phyloP scores from a whole-genome alignment of 2,888 invertebrate species.

The Brassicogethes aeneus region DNA sequence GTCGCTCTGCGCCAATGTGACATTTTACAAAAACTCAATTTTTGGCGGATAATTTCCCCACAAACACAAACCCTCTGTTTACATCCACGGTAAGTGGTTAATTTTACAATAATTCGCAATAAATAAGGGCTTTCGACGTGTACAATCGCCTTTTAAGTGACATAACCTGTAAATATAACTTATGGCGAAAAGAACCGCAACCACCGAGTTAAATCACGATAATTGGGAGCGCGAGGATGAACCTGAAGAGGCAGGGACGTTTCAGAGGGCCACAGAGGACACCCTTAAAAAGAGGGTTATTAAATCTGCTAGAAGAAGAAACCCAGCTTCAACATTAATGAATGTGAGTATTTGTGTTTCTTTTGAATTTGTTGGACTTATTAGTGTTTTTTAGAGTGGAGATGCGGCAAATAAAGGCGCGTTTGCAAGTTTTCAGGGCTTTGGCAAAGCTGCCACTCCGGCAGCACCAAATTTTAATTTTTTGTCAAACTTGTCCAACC shows the following conservation, averaged over 20 bases:
- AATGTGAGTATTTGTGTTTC: constrained; percentile 7
- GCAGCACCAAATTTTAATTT: constrained; percentile 12
- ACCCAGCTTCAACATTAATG: constrained; percentile 29
- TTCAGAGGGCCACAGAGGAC: constrained; percentile 57
- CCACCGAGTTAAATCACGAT: constrained; percentile 67
- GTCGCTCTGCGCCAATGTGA: too few relatives aligned
- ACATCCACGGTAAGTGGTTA: too few relatives aligned
- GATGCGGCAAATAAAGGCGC: constrained; percentile 45
- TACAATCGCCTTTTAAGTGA: too few relatives aligned
- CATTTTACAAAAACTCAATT: too few relatives aligned
- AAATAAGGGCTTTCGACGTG: too few relatives aligned
- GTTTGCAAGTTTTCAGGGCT: constrained; percentile 63
- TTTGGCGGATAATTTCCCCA: too few relatives aligned
- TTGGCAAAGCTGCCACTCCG: constrained; percentile 43
- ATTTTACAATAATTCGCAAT: too few relatives aligned
- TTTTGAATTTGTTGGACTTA: constrained; percentile 5
- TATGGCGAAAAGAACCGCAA: constrained; percentile 73
- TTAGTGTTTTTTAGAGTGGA: constrained; percentile 24
- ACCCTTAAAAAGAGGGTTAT: constrained; percentile 68
- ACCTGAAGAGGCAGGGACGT: constrained; percentile 66
- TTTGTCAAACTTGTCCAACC: constrained; percentile 12
- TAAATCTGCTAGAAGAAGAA: constrained; percentile 65
- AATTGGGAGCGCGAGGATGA: constrained; percentile 80
- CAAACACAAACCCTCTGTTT: too few relatives aligned
- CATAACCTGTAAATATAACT: constrained; percentile 5